Evolutionary conservation across 1,140 invertebrate species (phyloP).

Genomic region (Condylostylus longicornis): DNA sequence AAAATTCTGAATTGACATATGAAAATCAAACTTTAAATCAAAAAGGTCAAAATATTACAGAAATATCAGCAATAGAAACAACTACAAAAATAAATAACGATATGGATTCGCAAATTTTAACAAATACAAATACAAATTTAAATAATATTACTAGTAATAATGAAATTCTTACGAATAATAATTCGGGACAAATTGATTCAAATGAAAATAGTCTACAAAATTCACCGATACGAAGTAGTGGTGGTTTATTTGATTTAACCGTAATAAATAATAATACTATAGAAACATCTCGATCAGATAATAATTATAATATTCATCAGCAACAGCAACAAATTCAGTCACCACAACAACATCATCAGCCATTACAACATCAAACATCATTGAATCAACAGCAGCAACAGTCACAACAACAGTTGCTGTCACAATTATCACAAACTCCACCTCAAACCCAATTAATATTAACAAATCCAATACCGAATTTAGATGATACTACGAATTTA

Average conservation of each 20-base stretch:
- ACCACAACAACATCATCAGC: constrained; percentile 7
- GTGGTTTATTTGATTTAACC: neutral
- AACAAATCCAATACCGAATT: neutral
- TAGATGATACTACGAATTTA: constrained; percentile 13
- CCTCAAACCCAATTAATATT: neutral
- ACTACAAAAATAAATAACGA: neutral
- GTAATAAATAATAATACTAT: neutral
- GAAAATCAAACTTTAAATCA: neutral
- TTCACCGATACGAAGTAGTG: neutral
- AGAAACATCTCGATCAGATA: neutral
- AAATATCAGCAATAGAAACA: constrained; percentile 3
- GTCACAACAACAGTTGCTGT: constrained; percentile 10
- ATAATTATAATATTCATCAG: neutral
- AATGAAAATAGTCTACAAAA: too few species aligned
- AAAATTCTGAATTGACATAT: neutral
- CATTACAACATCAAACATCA: constrained; percentile 8
- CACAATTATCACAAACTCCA: constrained; percentile 3
- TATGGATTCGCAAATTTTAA: constrained; percentile 1
- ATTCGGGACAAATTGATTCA: too few species aligned
- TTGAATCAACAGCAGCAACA: constrained; percentile 6
- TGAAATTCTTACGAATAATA: neutral
- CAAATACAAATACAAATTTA: neutral
- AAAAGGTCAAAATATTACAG: constrained; percentile 12
- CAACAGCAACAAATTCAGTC: neutral
- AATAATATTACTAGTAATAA: neutral